A percentile compares a stretch with the other conserved stretches of the same genome.
These are phyloP conservation scores for Apeltes quadracus DNA, from an alignment of 2,113 vertebrate genomes.

Conservation along the genomic window DNA sequence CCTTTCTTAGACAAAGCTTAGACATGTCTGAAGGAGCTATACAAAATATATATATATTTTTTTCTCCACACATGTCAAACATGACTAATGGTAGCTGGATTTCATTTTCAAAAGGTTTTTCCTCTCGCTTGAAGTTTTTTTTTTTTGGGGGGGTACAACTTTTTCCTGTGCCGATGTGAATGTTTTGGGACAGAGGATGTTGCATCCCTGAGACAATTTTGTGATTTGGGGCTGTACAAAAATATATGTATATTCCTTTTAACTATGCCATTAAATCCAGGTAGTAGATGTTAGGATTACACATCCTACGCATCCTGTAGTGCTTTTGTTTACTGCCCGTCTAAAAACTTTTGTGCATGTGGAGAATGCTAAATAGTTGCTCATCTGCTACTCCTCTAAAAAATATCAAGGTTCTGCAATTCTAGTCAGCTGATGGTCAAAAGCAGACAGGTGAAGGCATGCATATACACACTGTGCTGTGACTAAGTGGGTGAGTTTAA, in stretches of 20 bases:
- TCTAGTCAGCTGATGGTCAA: slow-evolving; percentile 17
- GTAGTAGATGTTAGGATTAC: neutral
- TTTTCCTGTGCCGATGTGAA: too few species aligned
- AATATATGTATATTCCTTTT: neutral
- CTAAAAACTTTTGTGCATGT: neutral
- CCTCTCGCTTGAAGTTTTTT: too few species aligned
- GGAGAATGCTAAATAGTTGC: neutral
- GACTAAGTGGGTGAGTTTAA: slow-evolving; percentile 60
- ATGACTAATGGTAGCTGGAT: too few species aligned
- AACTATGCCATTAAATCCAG: neutral
- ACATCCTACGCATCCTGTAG: too few species aligned
- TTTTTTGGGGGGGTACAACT: too few species aligned
- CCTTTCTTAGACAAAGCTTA: neutral
- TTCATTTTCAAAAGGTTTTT: too few species aligned
- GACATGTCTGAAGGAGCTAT: too few species aligned
- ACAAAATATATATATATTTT: too few species aligned
- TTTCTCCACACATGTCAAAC: too few species aligned
- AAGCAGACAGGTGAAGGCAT: slow-evolving; percentile 33
- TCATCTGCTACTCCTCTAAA: neutral
- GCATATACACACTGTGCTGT: slow-evolving; percentile 36
- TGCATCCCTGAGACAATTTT: too few species aligned
- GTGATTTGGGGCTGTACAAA: too few species aligned
- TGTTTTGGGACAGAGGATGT: too few species aligned
- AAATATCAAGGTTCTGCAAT: neutral
- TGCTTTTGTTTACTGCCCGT: neutral